phyloP scores from a whole-genome alignment of 2,888 invertebrate species.

The Thysanoteuthis rhombus region DNA sequence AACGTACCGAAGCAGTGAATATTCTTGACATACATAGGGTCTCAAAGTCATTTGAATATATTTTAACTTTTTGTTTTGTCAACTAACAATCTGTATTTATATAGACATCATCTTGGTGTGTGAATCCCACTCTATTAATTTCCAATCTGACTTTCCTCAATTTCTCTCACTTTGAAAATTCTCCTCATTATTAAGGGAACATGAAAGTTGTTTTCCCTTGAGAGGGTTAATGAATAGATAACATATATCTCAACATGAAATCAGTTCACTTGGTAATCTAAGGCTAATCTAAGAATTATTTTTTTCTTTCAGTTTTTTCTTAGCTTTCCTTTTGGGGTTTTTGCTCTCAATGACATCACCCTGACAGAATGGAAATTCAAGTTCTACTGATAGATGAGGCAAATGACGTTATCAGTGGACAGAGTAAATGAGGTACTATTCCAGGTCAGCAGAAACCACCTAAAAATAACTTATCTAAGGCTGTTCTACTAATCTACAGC shows the following conservation, averaged over 20 bases:
- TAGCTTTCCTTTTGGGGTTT: not conserved
- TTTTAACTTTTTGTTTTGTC: too few species aligned
- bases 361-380: not conserved
- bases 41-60: too few species aligned
- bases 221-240: not conserved
- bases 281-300: not conserved
- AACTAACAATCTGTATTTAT: too few species aligned
- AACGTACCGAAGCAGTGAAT: too few species aligned
- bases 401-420: not conserved
- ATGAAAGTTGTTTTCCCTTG: not conserved
- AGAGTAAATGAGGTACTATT: not conserved
- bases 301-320: too few species aligned
- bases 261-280: not conserved
- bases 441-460: slow-evolving; percentile 12
- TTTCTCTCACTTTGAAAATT: not conserved
- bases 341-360: not conserved
- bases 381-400: not conserved
- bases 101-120: too few species aligned
- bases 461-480: slow-evolving; percentile 12
- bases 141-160: not conserved
- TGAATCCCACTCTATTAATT: not conserved
- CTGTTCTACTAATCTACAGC: not conserved
- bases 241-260: not conserved
- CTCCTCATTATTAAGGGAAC: not conserved
- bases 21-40: too few species aligned